phyloP scores from a whole-genome alignment of 2,113 vertebrate species.

The Crotalus helleri region DNA sequence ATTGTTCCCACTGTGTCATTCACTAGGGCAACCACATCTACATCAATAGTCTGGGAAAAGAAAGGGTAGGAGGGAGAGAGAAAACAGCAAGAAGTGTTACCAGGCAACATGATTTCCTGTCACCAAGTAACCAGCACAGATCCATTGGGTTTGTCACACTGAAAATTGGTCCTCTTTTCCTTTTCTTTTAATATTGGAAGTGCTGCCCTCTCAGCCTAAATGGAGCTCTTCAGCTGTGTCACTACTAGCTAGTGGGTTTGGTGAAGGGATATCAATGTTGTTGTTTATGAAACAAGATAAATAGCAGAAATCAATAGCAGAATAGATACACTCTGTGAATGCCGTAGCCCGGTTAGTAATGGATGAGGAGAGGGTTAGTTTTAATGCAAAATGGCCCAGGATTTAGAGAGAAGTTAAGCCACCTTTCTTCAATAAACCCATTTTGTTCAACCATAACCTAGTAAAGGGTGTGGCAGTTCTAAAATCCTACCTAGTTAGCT shows the following conservation, averaged over 20 bases:
- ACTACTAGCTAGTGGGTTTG: not conserved
- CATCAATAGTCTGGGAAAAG: conserved; percentile 62
- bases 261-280: not conserved
- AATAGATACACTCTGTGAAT: not conserved
- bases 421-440: not conserved
- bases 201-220: too few relatives aligned
- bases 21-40: conserved; percentile 74
- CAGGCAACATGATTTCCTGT: conserved; percentile 52
- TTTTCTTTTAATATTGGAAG: not conserved
- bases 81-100: conserved; percentile 45
- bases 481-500: not conserved
- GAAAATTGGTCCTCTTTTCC: conserved; percentile 19
- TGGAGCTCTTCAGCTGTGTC: not conserved
- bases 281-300: not conserved
- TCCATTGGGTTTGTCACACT: conserved; percentile 43
- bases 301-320: not conserved
- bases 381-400: not conserved
- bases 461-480: not conserved
- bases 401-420: not conserved
- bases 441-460: not conserved
- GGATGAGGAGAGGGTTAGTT: not conserved
- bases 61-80: conserved; percentile 32
- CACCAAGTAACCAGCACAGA: conserved; percentile 49
- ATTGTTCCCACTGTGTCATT: conserved; percentile 82
- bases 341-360: not conserved